Conservation (phyloP, 2,797 vertebrate genomes). For the Huso huso region DNA sequence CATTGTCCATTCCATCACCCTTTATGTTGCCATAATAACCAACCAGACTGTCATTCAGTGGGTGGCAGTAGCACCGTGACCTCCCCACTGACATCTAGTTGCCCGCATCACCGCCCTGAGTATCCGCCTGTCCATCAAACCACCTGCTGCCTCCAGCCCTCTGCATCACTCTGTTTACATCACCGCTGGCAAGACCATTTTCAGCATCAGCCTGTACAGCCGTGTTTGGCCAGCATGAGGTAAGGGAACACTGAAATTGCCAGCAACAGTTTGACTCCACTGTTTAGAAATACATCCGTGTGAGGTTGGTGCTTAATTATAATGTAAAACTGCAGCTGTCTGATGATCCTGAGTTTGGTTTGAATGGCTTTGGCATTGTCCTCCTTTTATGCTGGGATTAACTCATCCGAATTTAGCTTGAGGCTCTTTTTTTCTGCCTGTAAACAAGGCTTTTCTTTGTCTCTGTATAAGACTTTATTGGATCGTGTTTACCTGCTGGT, state of each 20-base stretch:
- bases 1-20: slow-evolving; percentile 69
- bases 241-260: slow-evolving; percentile 37
- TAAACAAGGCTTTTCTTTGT: slow-evolving; percentile 3
- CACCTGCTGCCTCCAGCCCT: slow-evolving; percentile 69
- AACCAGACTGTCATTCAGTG: slow-evolving; percentile 61
- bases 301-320: too few species aligned
- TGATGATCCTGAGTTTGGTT: too few species aligned
- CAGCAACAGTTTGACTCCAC: too few species aligned
- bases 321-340: too few species aligned
- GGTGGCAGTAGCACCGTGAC: slow-evolving; percentile 34
- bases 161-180: slow-evolving; percentile 65
- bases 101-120: slow-evolving; percentile 50
- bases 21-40: slow-evolving; percentile 57
- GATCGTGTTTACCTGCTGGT: too few species aligned
- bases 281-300: too few species aligned
- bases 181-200: slow-evolving; percentile 83
- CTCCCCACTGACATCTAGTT: slow-evolving; percentile 46
- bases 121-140: slow-evolving; percentile 56
- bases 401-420: too few species aligned
- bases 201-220: slow-evolving; percentile 68
- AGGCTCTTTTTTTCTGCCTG: background rate
- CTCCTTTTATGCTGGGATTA: too few species aligned
- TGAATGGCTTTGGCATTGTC: too few species aligned
- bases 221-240: slow-evolving; percentile 65
- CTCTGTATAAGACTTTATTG: background rate